Conservation (phyloP, 2,888 invertebrate genomes). For the Monoplex corrugatus region DNA sequence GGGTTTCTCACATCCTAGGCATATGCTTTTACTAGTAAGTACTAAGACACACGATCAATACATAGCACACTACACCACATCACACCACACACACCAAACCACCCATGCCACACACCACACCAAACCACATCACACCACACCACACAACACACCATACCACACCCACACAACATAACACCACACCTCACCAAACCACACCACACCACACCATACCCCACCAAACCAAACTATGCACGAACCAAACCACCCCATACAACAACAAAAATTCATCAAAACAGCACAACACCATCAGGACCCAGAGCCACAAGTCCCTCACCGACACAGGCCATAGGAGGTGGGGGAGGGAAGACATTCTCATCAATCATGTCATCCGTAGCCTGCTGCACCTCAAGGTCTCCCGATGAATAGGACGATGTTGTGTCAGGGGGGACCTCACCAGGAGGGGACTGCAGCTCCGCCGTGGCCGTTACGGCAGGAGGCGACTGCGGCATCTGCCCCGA, state of each 20-base stretch:
- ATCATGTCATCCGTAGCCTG: slow-evolving; percentile 71
- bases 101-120: background rate
- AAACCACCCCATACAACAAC: no score
- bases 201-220: no score
- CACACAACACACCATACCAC: no score
- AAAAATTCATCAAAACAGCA: no score
- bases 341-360: slow-evolving; percentile 59
- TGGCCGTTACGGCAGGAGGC: background rate
- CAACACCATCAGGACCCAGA: background rate
- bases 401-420: slow-evolving; percentile 76
- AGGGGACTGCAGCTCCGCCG: slow-evolving; percentile 62
- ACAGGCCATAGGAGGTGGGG: slow-evolving; percentile 58
- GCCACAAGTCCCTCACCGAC: background rate
- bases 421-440: slow-evolving; percentile 68
- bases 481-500: background rate
- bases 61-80: background rate
- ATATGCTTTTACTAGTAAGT: no score
- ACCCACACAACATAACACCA: no score
- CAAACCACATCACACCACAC: background rate
- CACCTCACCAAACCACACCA: no score
- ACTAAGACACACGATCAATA: no score
- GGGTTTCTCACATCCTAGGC: no score
- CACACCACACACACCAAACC: background rate
- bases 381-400: slow-evolving; percentile 79
- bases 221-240: no score